Base-by-base conservation (phyloP, 2,113 vertebrate species). In the Brienomyrus longianalis region DNA sequence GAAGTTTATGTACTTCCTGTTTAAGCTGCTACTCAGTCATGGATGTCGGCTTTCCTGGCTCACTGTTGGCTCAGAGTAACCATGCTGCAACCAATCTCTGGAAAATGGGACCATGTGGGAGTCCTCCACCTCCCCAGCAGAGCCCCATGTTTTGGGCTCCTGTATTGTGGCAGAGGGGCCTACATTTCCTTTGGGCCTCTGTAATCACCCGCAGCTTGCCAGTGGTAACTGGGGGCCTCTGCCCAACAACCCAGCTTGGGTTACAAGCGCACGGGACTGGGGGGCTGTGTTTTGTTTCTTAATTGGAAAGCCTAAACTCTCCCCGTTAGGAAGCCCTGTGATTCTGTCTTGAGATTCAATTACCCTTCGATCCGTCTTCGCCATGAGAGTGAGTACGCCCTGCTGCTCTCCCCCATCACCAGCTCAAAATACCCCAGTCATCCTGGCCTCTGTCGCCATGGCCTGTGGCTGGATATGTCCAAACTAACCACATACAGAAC, bases 81-180 rank as follows among this genome's bases (percentile, higher is more conserved):
- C 52, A 17, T 4, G 31, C 86, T 45, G 5, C 50, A 23, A 43
- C 51, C 51, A 19, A 5, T 31, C 23, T 10, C 54, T 43, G 23
- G 8, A 27, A 15, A 62, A 59, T 39, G 35, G 47, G 31, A 1
- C 83, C 48, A 11, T 43, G 50, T 52, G 17, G 84, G 17, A 87
- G 89, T 56, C 35, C 3, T 21, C 19, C 85, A 89, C 80, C 91
- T 90, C 89, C n/a, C 54, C 92, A 91, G 92, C 93, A 89, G 77
- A 80, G 89, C 93, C 90, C 91, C 94, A 91, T 91, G 85, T 94
- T 52, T 94, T 93, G 90, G 91, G 90, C 83, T 93, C 88, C 66
- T 84, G 89, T 62, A 74, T 91, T 47, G 7, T 89, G 3, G 91
- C 91, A 91, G 92, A 93, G 92, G 90, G 89, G 90, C 91, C 88